These are phyloP conservation scores for Carcina quercana DNA, from an alignment of 2,888 invertebrate genomes.

Conservation along the genomic window DNA sequence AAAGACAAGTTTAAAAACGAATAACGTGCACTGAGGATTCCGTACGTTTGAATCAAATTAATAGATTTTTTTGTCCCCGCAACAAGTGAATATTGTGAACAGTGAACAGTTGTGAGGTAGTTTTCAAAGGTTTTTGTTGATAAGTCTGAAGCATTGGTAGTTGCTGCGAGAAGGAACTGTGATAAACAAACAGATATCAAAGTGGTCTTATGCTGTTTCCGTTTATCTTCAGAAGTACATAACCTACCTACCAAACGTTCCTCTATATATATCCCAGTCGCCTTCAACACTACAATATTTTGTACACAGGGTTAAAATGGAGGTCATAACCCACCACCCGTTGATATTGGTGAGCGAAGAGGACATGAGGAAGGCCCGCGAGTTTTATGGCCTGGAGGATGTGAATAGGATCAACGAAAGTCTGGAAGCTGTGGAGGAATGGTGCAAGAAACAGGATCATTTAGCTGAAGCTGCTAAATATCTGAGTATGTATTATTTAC, in stretches of 20 bases:
- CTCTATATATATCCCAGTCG: neutral
- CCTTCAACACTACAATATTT: neutral
- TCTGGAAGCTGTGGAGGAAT: conserved; percentile 35
- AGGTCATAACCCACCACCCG: conserved; percentile 35
- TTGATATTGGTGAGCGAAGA: conserved; percentile 37
- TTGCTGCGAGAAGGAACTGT: too few species aligned
- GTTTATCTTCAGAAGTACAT: neutral
- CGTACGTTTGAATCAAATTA: too few species aligned
- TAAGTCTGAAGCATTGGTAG: too few species aligned
- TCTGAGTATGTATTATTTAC: conserved; percentile 31
- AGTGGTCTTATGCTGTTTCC: neutral
- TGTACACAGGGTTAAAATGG: conserved; percentile 30
- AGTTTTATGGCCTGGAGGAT: conserved; percentile 35
- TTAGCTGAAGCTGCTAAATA: conserved; percentile 36
- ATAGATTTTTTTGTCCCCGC: too few species aligned
- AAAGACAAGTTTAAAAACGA: too few species aligned
- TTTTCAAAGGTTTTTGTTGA: too few species aligned
- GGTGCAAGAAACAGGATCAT: conserved; percentile 51
- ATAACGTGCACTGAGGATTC: too few species aligned
- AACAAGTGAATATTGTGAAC: too few species aligned
- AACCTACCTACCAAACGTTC: neutral
- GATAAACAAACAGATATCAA: too few species aligned
- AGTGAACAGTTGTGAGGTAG: too few species aligned
- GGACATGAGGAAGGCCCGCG: conserved; percentile 34
- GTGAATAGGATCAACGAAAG: conserved; percentile 36